Conservation (phyloP, 2,797 vertebrate species). For the Pantherophis vulpinus region DNA sequence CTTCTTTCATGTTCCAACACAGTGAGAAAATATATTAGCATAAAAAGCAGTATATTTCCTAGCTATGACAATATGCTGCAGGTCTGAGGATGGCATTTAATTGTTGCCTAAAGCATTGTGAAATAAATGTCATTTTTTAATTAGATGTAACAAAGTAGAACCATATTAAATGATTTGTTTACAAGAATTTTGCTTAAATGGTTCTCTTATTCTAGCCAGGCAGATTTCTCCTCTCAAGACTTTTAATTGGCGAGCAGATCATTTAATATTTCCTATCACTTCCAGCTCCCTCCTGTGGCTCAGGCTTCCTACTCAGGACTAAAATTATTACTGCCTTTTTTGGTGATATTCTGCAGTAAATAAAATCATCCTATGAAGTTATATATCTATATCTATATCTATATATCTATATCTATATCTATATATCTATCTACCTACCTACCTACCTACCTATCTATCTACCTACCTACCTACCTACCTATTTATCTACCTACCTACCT, state of each 20-base stretch:
- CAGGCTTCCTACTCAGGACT: background rate
- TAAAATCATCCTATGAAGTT: too few species aligned
- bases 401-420: too few species aligned
- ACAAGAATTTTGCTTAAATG: background rate
- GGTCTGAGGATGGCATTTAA: slow-evolving; percentile 17
- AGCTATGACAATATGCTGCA: background rate
- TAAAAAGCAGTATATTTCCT: background rate
- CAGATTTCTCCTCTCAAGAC: background rate
- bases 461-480: too few species aligned
- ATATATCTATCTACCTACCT: too few species aligned
- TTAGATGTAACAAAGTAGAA: slow-evolving; percentile 19
- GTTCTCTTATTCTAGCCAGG: background rate
- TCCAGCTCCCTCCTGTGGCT: background rate
- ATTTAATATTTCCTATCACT: background rate
- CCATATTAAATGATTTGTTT: slow-evolving; percentile 11
- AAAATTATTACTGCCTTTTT: background rate
- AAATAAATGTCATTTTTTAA: slow-evolving; percentile 12
- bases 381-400: too few species aligned
- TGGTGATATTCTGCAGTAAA: background rate
- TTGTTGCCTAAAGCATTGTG: slow-evolving; percentile 16
- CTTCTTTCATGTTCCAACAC: slow-evolving; percentile 1
- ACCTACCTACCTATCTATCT: too few species aligned
- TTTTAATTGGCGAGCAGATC: background rate
- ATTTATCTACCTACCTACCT: too few species aligned
- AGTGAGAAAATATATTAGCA: slow-evolving; percentile 9